A percentile compares a stretch with the other conserved stretches of the same genome.
Evolutionary conservation across 2,888 invertebrate genomes (phyloP).

Genomic region (Adelphocoris suturalis): DNA sequence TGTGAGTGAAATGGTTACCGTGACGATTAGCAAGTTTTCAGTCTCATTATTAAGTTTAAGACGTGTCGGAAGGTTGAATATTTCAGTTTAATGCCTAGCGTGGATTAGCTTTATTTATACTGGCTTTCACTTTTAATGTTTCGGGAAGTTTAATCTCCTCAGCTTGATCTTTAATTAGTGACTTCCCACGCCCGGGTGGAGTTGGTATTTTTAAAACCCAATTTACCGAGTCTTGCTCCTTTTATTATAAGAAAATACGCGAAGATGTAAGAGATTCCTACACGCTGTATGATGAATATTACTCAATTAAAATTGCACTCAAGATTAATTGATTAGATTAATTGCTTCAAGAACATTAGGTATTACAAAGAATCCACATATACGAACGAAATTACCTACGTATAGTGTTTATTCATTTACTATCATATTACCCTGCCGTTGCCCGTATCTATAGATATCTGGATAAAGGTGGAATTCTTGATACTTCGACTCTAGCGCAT

Average conservation of each 20-base stretch:
- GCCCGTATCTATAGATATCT: no score
- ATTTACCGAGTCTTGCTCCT: not conserved
- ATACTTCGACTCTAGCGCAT: no score
- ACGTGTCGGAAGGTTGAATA: not conserved
- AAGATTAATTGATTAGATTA: no score
- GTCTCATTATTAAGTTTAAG: not conserved
- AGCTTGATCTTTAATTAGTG: constrained; percentile 3
- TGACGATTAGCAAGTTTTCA: not conserved
- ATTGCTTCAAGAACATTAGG: no score
- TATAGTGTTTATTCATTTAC: no score
- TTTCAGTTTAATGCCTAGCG: not conserved
- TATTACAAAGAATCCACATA: no score
- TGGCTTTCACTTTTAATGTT: not conserved
- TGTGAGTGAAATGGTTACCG: not conserved
- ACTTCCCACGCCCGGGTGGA: not conserved
- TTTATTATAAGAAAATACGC: not conserved
- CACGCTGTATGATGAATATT: no score
- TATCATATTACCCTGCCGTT: no score
- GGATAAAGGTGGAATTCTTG: no score
- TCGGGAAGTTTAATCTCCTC: not conserved
- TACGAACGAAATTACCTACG: no score
- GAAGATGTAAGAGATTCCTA: not conserved
- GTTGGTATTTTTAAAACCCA: not conserved
- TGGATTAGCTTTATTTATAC: not conserved
- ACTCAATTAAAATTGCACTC: no score